phyloP scores from a whole-genome alignment of 2,888 invertebrate species.

The Silvanus unidentatus region DNA sequence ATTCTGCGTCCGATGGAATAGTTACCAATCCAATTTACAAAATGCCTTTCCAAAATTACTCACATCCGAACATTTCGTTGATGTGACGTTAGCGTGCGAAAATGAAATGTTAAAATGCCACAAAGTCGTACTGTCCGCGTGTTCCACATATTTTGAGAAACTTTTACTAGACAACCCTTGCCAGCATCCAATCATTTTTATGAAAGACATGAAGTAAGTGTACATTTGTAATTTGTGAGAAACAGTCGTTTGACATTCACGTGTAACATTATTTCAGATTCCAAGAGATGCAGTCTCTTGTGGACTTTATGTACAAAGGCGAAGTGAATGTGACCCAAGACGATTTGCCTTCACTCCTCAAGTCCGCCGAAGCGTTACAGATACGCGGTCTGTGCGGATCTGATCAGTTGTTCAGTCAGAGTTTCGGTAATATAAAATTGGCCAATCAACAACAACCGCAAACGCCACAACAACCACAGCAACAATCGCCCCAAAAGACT shows the following conservation, averaged over 20 bases:
- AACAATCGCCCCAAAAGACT: conserved; percentile 16
- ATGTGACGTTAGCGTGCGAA: conserved; percentile 84
- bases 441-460: conserved; percentile 26
- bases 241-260: neutral
- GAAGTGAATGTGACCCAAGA: conserved; percentile 84
- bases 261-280: conserved; percentile 53
- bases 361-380: conserved; percentile 77
- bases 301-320: conserved; percentile 87
- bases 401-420: conserved; percentile 43
- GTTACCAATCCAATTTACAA: conserved; percentile 73
- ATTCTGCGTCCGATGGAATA: conserved; percentile 77
- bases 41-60: conserved; percentile 70
- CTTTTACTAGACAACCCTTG: conserved; percentile 77
- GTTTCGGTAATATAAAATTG: conserved; percentile 38
- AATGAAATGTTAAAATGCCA: conserved; percentile 81
- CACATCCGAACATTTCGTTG: conserved; percentile 77
- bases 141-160: conserved; percentile 77
- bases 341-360: conserved; percentile 72
- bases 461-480: conserved; percentile 23
- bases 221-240: neutral
- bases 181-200: conserved; percentile 77
- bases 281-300: conserved; percentile 78
- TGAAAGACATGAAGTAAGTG: conserved; percentile 70
- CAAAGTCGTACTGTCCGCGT: conserved; percentile 78
- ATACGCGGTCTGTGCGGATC: conserved; percentile 62